Base-by-base conservation (phyloP, 1,140 invertebrate genomes). In the Trichomalopsis sarcophagae region DNA sequence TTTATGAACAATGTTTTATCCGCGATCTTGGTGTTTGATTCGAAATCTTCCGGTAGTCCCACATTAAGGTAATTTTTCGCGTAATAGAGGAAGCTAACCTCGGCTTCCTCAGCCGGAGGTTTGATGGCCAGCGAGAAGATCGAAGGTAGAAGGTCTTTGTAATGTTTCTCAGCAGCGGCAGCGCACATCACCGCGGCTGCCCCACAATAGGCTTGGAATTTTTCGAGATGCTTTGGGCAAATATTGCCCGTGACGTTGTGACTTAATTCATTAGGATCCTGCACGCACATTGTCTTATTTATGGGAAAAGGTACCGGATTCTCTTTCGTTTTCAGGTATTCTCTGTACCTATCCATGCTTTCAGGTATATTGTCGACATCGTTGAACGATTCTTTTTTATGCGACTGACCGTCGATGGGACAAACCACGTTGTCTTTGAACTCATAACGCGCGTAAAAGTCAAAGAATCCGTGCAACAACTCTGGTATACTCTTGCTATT, bases 261-360 rank as follows among this genome's bases (percentile, higher is more conserved):
- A 83, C 89, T 93, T 36, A 95, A 94, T 81, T 96, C 94, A 85
- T 95, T 94, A 0, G 95, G 95, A 91, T 96, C 95, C 89, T 96
- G 95, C 1, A 96, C 71, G 87, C 95, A 95, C 78, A 95, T 91
- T 7, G 88, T 76, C 40, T 82, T 88, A 2, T 80, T 50, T 21
- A 90, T 84, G 13, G 93, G 88, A 7, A 94, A 87, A 82, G 91
- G 90, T 9, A 88, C 87, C 55, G 89, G 77, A 81, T 90, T 89
- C 55, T 88, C 87, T 23, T 89, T 88, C 4, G 84, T 85, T n/a
- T 69, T 80, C 6, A 93, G 80, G 86, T 90, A 91, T 0, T 84
- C 36, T 89, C 93, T 94, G 87, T 95, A 95, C 21, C 91, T 88
- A 5, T 87, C 30, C 89, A 93, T 93, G 75, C 86, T 87, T n/a